These are phyloP conservation scores for Pecten maximus DNA, from an alignment of 2,888 invertebrate genomes.

Conservation along the genomic window DNA sequence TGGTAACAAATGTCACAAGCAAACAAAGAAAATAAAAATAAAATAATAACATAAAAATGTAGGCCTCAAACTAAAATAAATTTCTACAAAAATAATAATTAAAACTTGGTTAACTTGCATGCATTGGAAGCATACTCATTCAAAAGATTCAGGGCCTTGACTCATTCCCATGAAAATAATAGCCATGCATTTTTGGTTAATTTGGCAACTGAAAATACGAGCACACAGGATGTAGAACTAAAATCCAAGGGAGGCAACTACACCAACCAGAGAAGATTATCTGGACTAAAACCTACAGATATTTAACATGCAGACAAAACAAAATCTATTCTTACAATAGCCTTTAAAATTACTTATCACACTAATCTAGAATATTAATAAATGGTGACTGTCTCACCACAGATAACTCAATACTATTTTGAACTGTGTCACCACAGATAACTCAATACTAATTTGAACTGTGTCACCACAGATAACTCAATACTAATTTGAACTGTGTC, in stretches of 20 bases:
- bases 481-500: too few relatives aligned
- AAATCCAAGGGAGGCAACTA: not conserved
- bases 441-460: too few relatives aligned
- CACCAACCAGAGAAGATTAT: not conserved
- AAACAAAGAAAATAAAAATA: slow-evolving; percentile 31
- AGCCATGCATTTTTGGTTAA: not conserved
- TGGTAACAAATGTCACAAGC: slow-evolving; percentile 24
- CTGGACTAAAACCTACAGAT: not conserved
- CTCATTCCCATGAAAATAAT: not conserved
- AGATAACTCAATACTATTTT: too few relatives aligned
- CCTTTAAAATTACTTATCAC: too few relatives aligned
- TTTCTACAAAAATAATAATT: not conserved
- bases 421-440: too few relatives aligned
- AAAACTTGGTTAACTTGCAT: not conserved
- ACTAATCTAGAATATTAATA: too few relatives aligned
- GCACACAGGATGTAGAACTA: not conserved
- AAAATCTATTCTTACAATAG: not conserved
- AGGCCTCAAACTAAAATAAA: not conserved
- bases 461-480: too few relatives aligned
- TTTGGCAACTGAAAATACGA: not conserved
- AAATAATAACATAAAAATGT: not conserved
- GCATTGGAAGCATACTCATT: not conserved
- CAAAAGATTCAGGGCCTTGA: not conserved
- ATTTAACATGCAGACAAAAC: not conserved
- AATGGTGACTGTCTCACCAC: too few relatives aligned